phyloP scores from a whole-genome alignment of 1,140 invertebrate species.

The Pseudomyrmex flavicornis region DNA sequence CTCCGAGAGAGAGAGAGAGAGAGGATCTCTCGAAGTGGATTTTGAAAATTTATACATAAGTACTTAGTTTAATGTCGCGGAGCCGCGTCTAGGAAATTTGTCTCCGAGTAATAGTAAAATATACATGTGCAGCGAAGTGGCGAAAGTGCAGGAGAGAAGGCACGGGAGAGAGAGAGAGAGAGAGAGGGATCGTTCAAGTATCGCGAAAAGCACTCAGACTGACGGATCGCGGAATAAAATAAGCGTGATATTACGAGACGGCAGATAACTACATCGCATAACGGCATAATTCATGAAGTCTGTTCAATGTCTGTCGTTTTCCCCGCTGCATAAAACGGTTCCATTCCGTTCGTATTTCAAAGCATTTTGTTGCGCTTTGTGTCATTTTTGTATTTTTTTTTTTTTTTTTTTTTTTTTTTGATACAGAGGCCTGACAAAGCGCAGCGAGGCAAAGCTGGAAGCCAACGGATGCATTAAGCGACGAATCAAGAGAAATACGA shows the following conservation, averaged over 20 bases:
- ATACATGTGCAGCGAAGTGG: background rate
- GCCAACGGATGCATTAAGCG: background rate
- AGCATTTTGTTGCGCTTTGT: conserved; percentile 5
- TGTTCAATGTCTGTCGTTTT: no score
- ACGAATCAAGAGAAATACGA: conserved; percentile 14
- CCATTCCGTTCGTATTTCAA: background rate
- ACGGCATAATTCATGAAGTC: conserved; percentile 49
- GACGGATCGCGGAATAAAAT: conserved; percentile 28
- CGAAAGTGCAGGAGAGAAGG: background rate
- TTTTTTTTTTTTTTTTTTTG: background rate
- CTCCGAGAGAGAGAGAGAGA: no score
- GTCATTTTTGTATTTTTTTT: background rate
- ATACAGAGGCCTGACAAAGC: background rate
- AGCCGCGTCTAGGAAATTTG: background rate
- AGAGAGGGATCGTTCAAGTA: conserved; percentile 9
- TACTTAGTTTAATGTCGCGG: background rate
- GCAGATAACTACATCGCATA: conserved; percentile 33
- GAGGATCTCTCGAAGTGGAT: background rate
- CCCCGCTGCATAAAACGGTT: background rate
- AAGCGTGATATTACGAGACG: conserved; percentile 47
- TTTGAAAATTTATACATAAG: conserved; percentile 29
- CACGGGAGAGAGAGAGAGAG: background rate
- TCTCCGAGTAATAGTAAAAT: conserved; percentile 25
- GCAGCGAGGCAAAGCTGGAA: background rate
- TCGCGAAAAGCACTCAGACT: conserved; percentile 23